A percentile compares a stretch with the other conserved stretches of the same genome.
These are phyloP conservation scores for Parauchenoglanis punctatus DNA, from an alignment of 2,797 vertebrate species.

Conservation along the genomic window DNA sequence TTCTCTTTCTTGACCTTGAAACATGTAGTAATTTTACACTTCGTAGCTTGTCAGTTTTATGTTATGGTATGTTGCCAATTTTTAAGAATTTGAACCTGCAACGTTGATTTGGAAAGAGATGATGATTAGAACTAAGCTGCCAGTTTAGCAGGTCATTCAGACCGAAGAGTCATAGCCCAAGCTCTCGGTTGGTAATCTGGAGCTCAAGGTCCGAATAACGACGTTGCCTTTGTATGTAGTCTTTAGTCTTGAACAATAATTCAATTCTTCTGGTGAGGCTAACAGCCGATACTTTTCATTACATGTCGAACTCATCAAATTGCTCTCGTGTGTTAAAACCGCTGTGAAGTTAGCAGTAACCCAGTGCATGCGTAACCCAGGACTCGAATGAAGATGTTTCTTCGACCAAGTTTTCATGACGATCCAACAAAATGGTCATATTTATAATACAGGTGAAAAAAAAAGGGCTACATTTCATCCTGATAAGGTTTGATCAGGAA, in stretches of 20 bases:
- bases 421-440: not conserved
- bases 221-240: not conserved
- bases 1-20: no score
- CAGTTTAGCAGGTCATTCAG: not conserved
- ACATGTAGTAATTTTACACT: not conserved
- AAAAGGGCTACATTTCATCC: not conserved
- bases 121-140: not conserved
- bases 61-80: not conserved
- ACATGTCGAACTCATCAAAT: not conserved
- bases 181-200: not conserved
- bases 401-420: not conserved
- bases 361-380: not conserved
- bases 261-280: not conserved
- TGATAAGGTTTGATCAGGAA: constrained; percentile 7
- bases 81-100: not conserved
- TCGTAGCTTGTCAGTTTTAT: not conserved
- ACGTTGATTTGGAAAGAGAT: not conserved
- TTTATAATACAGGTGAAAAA: not conserved
- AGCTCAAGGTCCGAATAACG: not conserved
- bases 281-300: not conserved
- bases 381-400: not conserved
- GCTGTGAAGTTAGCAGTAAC: not conserved
- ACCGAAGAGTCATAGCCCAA: not conserved
- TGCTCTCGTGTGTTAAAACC: not conserved
- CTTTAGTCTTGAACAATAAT: not conserved